Evolutionary conservation across 2,797 vertebrate genomes (phyloP), one percentile per base, ranked within the genome.

Genomic region (Cichlasoma orientale): DNA sequence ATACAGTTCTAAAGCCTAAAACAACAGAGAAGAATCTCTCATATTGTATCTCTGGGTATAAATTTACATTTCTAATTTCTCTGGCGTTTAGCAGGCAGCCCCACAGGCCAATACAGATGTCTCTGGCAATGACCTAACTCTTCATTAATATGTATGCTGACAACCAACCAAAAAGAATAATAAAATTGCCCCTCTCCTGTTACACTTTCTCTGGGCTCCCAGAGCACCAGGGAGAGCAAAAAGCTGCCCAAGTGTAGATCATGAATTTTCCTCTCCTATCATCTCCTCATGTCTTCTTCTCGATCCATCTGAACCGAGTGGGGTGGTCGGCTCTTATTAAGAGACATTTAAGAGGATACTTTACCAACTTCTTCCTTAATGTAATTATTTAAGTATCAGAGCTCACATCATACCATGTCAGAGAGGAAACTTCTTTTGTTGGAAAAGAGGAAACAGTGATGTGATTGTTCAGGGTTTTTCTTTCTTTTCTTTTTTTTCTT

Each of bases 121-220:
- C 93, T 94, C 79, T 82, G 88, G 91, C 92, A 93, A 91, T 95
- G 94, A 95, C 92, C 92, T 93, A 86, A 92, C 89, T 91, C 89
- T 93, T 94, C 93, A 95, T 95, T 94, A 95, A 95, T 93, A 95
- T 95, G 93, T 90, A 96, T 93, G 93, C 89, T 91, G 93, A 95
- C 93, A 94, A 93, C 85, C 89, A 74, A 91, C 90, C 91, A 92
- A 91, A 92, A 92, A 90, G 88, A 92, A 93, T 92, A 90, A 89
- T 91, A 89, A 89, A 92, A 93, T 90, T 88, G 87, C 86, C 83
- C 77, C 73, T 92, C 91, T 91, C 86, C 68, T 75, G 88, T 93
- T 93, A 89, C 90, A 86, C 79, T 82, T 85, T 91, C 87, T 85
- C 58, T 75, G 41, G 19, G 83, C 85, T 88, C 80, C 72, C 71